Percentiles rank a stretch among this genome's conserved stretches.
These are phyloP conservation scores for Hyalella azteca DNA, from an alignment of 2,888 invertebrate species.

Conservation along the genomic window DNA sequence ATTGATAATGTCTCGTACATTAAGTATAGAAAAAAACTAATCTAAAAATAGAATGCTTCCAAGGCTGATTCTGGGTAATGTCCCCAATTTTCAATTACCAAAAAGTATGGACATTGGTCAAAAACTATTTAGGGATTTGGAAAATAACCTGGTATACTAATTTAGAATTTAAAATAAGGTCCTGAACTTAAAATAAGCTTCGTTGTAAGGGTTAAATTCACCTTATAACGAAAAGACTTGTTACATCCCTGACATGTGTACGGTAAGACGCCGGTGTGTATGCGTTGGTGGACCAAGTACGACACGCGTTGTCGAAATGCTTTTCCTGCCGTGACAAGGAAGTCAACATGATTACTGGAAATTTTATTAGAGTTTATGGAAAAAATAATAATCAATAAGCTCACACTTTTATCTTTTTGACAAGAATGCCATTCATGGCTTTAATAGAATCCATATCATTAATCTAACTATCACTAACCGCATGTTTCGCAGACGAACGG, in stretches of 20 bases:
- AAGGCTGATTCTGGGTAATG: too few species aligned
- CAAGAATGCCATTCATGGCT: too few species aligned
- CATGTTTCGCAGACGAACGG: slow-evolving; percentile 87
- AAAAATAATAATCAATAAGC: too few species aligned
- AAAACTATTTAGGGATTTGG: background rate
- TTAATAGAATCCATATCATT: background rate
- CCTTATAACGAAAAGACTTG: slow-evolving; percentile 83
- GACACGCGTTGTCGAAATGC: slow-evolving; percentile 85
- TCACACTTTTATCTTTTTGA: too few species aligned
- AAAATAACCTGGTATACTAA: too few species aligned
- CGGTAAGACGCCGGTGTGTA: slow-evolving; percentile 85
- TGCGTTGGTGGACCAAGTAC: slow-evolving; percentile 81
- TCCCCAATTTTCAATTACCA: too few species aligned
- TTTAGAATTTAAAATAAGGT: too few species aligned
- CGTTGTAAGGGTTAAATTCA: slow-evolving; percentile 60
- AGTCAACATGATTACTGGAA: background rate
- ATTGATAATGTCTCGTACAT: too few species aligned
- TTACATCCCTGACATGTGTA: slow-evolving; percentile 82
- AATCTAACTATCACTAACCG: slow-evolving; percentile 66
- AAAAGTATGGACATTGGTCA: background rate
- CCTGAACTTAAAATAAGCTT: too few species aligned
- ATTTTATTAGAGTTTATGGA: too few species aligned
- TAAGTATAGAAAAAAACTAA: too few species aligned
- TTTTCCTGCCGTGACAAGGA: slow-evolving; percentile 70
- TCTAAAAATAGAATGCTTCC: too few species aligned